phyloP scores from a whole-genome alignment of 2,888 invertebrate genomes.

The Pyralis farinalis region DNA sequence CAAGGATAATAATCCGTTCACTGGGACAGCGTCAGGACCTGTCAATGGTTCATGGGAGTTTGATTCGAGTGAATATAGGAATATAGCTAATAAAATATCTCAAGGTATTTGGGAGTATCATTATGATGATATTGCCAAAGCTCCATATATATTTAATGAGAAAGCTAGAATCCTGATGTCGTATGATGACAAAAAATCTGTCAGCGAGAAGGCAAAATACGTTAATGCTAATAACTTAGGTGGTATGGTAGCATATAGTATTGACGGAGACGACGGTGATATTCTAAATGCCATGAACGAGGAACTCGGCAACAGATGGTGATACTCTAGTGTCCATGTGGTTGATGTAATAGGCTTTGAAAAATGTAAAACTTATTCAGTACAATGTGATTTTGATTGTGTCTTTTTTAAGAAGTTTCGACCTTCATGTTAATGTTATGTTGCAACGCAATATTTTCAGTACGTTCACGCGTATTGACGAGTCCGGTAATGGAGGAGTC shows the following conservation, averaged over 20 bases:
- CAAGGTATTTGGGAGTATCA: constrained; percentile 68
- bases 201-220: constrained; percentile 71
- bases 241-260: constrained; percentile 72
- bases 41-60: constrained; percentile 75
- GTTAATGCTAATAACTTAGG: constrained; percentile 70
- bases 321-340: constrained; percentile 26
- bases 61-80: constrained; percentile 71
- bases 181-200: constrained; percentile 67
- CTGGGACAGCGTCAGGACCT: constrained; percentile 66
- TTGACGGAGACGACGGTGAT: constrained; percentile 72
- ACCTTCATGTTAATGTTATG: too few species aligned
- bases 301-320: constrained; percentile 63
- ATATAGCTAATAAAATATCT: constrained; percentile 65
- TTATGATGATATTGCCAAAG: constrained; percentile 69
- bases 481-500: too few species aligned
- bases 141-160: constrained; percentile 66
- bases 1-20: constrained; percentile 60
- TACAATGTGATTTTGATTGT: too few species aligned
- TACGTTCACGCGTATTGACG: too few species aligned
- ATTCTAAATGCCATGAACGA: constrained; percentile 72
- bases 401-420: too few species aligned
- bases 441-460: too few species aligned
- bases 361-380: too few species aligned
- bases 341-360: too few species aligned
- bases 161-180: constrained; percentile 67